Base-by-base conservation (phyloP, 2,888 invertebrate genomes). In the Drosophila leonis region DNA sequence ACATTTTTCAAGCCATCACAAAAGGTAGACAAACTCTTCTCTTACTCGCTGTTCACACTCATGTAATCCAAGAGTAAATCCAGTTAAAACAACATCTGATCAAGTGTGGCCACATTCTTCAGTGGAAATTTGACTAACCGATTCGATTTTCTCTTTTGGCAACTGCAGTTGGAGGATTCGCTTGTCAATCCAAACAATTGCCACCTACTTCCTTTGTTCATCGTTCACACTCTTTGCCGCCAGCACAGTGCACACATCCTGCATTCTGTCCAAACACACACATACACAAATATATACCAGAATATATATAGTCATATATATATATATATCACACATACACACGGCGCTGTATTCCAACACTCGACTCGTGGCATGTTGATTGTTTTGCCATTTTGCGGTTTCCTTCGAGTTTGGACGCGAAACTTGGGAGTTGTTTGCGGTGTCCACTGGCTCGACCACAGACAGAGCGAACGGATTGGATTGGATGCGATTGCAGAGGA, bases 371-470 rank as follows among this genome's bases (percentile, higher is more conserved):
- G 89, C 83, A 75, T 73, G 83, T 83, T 87, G 84, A 84, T 84
- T 84, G 84, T 84, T 84, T 89, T 83, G 90, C 87, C 84, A 89
- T 84, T 84, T 84, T 84, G 89, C 67, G 84, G 84, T 76, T 81
- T 68, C 78, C 64, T 68, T 59, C 56, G 41, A 51, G 57, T 37
- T 55, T n/a, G 70, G 37, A 71, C 51, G 44, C 46, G 57, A 55
- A 54, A 46, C 62, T 51, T 57, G 65, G 42, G 54, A 54, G 61
- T 64, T 62, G 49, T 49, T 44, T 72, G 70, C 63, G 67, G 72
- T 56, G 63, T 70, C 80, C 71, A 65, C 44, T 67, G 76, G 37
- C 63, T 42, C 24, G 37, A 39, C 71, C 71, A 37, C 71, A 71
- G 61, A 46, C 61, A 49, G 18, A 46, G 18, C 56, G 27, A 18